Evolutionary conservation across 2,888 invertebrate species (phyloP).

Genomic region (Philereme vetulata): DNA sequence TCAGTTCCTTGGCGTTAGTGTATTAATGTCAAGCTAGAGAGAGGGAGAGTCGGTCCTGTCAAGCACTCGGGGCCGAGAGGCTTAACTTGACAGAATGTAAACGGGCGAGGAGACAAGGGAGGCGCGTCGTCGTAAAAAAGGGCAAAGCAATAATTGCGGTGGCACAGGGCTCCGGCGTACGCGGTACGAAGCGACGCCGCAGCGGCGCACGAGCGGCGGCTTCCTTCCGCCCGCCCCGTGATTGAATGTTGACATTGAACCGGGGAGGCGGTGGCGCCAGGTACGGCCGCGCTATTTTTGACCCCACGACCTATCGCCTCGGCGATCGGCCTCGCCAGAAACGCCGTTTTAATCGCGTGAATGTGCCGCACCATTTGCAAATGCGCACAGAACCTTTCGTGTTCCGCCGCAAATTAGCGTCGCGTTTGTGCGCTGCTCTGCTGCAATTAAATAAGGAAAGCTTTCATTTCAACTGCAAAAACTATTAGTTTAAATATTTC

Average conservation of each 20-base stretch:
- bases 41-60: conserved; percentile 53
- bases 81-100: conserved; percentile 70
- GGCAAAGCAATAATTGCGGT: conserved; percentile 68
- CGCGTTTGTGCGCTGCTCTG: conserved; percentile 50
- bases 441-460: conserved; percentile 53
- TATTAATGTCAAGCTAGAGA: conserved; percentile 52
- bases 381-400: conserved; percentile 66
- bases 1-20: conserved; percentile 43
- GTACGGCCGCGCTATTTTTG: conserved; percentile 80
- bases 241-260: conserved; percentile 82
- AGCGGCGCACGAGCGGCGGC: conserved; percentile 68
- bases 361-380: conserved; percentile 72
- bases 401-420: conserved; percentile 61
- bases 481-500: conserved; percentile 29
- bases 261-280: conserved; percentile 80
- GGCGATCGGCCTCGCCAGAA: conserved; percentile 78
- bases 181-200: conserved; percentile 49
- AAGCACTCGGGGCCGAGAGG: conserved; percentile 58
- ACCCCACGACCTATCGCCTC: conserved; percentile 79
- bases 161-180: conserved; percentile 49
- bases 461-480: conserved; percentile 40
- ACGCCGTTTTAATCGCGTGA: conserved; percentile 77
- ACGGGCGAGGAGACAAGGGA: conserved; percentile 60
- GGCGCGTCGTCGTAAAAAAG: conserved; percentile 64
- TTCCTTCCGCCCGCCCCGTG: conserved; percentile 76